These are phyloP conservation scores for Campopleginae sp. DNA, from an alignment of 2,888 invertebrate genomes.

Conservation along the genomic window DNA sequence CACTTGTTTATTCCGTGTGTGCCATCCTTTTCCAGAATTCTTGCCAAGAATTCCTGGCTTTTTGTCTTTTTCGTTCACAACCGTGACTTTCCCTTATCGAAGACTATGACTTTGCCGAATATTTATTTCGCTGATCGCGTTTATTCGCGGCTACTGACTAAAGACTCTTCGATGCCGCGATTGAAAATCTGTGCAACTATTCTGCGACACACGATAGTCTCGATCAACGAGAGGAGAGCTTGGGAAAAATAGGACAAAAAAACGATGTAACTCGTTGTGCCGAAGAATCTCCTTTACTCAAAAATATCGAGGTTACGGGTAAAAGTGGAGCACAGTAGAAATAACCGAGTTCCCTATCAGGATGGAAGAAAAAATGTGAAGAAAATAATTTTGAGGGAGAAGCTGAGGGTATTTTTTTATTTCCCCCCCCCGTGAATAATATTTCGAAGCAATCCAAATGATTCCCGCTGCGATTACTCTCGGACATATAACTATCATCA, in stretches of 20 bases:
- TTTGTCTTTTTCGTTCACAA: constrained; percentile 56
- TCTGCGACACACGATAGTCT: neutral
- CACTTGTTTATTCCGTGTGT: constrained; percentile 13
- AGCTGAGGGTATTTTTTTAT: constrained; percentile 14
- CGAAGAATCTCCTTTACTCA: constrained; percentile 15
- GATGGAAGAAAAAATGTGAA: constrained; percentile 9
- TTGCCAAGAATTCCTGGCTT: constrained; percentile 24
- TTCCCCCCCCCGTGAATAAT: constrained; percentile 28
- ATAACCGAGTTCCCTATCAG: constrained; percentile 13
- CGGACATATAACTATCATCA: constrained; percentile 19
- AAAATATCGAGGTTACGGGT: constrained; percentile 36
- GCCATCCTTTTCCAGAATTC: constrained; percentile 14
- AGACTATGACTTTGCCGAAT: neutral
- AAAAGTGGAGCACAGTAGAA: constrained; percentile 31
- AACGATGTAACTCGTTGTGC: constrained; percentile 20
- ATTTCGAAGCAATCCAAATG: constrained; percentile 73
- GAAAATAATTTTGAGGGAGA: constrained; percentile 13
- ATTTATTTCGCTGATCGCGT: neutral
- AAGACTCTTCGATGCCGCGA: neutral
- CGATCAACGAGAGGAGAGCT: neutral
- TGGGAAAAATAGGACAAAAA: neutral
- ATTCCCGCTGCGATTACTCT: constrained; percentile 54
- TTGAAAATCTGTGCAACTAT: neutral
- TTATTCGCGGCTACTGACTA: no score
- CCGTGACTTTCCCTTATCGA: constrained; percentile 61